Percentiles rank a stretch among this genome's conserved stretches.
Evolutionary conservation across 2,888 invertebrate genomes (phyloP).

Genomic region (Bugulina stolonifera): DNA sequence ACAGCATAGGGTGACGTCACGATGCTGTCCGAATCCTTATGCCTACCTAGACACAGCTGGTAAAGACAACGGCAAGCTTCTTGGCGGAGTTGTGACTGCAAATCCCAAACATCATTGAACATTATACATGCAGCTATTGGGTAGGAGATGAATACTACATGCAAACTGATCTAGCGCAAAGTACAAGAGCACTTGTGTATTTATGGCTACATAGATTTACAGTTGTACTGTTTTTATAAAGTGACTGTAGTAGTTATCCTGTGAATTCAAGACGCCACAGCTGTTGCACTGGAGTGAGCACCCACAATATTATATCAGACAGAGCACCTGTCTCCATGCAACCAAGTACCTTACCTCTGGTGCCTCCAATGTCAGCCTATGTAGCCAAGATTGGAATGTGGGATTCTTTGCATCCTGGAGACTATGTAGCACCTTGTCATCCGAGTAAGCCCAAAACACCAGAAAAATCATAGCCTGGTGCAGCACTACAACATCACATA

Average conservation of each 20-base stretch:
- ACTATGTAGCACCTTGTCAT: conserved; percentile 68
- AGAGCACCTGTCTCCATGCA: too few species aligned
- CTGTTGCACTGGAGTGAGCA: too few species aligned
- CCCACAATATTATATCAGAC: too few species aligned
- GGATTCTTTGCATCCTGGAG: conserved; percentile 62
- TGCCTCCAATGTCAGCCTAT: conserved; percentile 78
- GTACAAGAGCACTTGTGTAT: too few species aligned
- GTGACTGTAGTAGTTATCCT: too few species aligned
- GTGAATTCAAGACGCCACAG: too few species aligned
- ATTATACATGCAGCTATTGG: too few species aligned
- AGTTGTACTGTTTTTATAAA: too few species aligned
- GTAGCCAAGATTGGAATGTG: conserved; percentile 69
- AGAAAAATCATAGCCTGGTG: conserved; percentile 86
- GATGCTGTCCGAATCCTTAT: neutral
- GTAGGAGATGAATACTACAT: too few species aligned
- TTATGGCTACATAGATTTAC: too few species aligned
- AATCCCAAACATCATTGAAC: too few species aligned
- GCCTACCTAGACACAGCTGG: conserved; percentile 68
- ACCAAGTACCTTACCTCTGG: conserved; percentile 65
- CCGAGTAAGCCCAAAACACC: conserved; percentile 86
- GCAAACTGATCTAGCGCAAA: too few species aligned
- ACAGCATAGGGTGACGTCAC: neutral
- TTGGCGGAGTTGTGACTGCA: conserved; percentile 71
- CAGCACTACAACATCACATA: conserved; percentile 63
- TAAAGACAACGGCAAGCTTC: conserved; percentile 91